These are phyloP conservation scores for Prochilodus magdalenae DNA, from an alignment of 2,113 vertebrate species.

Conservation along the genomic window DNA sequence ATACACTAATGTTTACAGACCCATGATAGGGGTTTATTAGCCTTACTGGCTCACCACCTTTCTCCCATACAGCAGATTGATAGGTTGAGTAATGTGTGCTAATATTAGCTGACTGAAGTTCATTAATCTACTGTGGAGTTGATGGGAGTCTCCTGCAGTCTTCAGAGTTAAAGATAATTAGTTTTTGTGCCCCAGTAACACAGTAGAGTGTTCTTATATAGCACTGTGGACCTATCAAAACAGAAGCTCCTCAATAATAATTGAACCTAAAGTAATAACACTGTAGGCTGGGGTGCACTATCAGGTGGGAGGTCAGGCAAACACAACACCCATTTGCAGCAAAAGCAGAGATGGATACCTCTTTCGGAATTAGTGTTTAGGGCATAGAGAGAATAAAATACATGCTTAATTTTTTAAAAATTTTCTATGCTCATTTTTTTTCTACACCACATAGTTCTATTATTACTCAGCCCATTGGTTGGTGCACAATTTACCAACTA, in stretches of 20 bases:
- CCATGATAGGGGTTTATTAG: neutral
- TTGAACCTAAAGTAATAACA: neutral
- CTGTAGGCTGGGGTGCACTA: neutral
- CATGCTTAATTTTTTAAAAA: too few species aligned
- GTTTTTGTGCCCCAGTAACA: conserved; percentile 27
- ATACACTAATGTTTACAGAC: neutral
- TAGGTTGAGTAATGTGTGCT: neutral
- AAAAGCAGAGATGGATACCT: neutral
- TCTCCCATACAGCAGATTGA: neutral
- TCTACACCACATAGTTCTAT: too few species aligned
- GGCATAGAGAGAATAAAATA: neutral
- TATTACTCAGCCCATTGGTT: too few species aligned
- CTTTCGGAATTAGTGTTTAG: neutral
- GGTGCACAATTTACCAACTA: too few species aligned
- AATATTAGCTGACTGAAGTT: conserved; percentile 18
- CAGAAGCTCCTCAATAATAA: conserved; percentile 12
- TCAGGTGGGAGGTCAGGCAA: neutral
- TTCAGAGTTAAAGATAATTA: conserved; percentile 26
- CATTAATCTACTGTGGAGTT: conserved; percentile 34
- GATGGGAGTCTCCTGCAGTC: neutral
- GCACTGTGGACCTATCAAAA: conserved; percentile 1
- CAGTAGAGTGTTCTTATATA: neutral
- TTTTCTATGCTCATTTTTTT: too few species aligned
- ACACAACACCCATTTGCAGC: neutral
- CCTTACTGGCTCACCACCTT: neutral